Evolutionary conservation across 2,888 invertebrate species (phyloP), one percentile per base, ranked within the genome.

Genomic region (Linhomoeus sp.): DNA sequence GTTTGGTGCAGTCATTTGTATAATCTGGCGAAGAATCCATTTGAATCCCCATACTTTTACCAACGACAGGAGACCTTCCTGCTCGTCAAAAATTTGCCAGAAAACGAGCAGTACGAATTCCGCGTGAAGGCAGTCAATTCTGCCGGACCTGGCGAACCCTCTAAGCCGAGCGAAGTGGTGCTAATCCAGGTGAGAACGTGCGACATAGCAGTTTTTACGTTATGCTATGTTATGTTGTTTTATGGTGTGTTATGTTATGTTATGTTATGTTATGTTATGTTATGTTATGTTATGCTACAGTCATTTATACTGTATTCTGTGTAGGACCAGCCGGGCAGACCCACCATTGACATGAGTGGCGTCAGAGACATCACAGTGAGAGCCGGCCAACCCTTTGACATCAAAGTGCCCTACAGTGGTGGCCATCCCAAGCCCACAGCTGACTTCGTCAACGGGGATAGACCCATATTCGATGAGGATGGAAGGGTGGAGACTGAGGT

Each of bases 371-470:
- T 99, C 59, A 82, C 84, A 3, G 90, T 97, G 2, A 78, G 85
- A 55, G 94, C 94, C 52, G 97, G 97, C 44, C 90, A 97, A 72
- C 87, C 90, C 67, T 92, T 97, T 73, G 81, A 83, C 56, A 87
- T 97, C 62, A 83, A 85, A 61, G 82, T 97, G 19, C 94, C 94
- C 3, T 94, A 84, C 69, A 77, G 81, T 57, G 90, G 88, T 53
- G 83, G 87, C 76, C 59, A 60, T 46, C 94, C 97, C 2, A 82
- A 84, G 69, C 97, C 97, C 7, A 82, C 80, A 2, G 87, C 90
- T 1, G 76, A 80, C 37, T 92, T 94, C 87, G 81, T 81, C 65
- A 80, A 80, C 40, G 86, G 85, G 55, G 86, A 86, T 61, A 76
- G 75, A 53, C 73, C 79, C 9, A 71, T 87, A 42, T 82, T 82